Evolutionary conservation across 2,888 invertebrate genomes (phyloP).

Genomic region (Cyrtodaria siliqua): DNA sequence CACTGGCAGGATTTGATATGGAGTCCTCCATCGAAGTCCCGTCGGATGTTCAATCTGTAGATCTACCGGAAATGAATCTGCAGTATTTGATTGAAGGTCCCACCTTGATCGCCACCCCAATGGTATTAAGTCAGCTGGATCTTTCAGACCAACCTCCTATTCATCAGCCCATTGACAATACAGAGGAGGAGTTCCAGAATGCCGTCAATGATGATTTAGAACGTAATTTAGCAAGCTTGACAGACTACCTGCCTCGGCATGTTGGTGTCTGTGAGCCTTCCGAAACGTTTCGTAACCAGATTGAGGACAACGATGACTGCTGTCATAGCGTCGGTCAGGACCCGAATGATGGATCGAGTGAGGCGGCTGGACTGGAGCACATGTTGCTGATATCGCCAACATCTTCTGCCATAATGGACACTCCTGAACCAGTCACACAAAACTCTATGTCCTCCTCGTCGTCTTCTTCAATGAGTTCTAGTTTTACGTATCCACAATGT

Average conservation of each 20-base stretch:
- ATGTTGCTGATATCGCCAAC: conserved; percentile 35
- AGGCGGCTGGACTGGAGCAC: conserved; percentile 45
- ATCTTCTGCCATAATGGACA: conserved; percentile 45
- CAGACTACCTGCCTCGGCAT: conserved; percentile 53
- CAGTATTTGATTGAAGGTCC: conserved; percentile 68
- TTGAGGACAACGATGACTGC: not conserved
- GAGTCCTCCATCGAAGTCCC: conserved; percentile 64
- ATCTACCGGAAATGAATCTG: conserved; percentile 63
- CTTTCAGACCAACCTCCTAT: conserved; percentile 36
- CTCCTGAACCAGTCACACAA: conserved; percentile 50
- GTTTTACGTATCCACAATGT: conserved; percentile 51
- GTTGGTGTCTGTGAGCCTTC: conserved; percentile 57
- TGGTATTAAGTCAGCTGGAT: conserved; percentile 54
- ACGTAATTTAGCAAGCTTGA: conserved; percentile 66
- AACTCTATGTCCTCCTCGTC: conserved; percentile 57
- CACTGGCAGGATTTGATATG: conserved; percentile 58
- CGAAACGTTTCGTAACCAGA: conserved; percentile 9
- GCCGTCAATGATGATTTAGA: conserved; percentile 76
- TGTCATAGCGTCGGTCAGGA: not conserved
- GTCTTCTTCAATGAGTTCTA: conserved; percentile 55
- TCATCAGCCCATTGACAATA: conserved; percentile 64
- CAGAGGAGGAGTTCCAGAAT: conserved; percentile 75
- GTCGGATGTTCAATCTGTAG: conserved; percentile 57
- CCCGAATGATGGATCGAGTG: not conserved
- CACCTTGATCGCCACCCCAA: conserved; percentile 63